A percentile compares a stretch with the other conserved stretches of the same genome.
Conservation (phyloP, 2,797 vertebrate species). For the Danio choprae region DNA sequence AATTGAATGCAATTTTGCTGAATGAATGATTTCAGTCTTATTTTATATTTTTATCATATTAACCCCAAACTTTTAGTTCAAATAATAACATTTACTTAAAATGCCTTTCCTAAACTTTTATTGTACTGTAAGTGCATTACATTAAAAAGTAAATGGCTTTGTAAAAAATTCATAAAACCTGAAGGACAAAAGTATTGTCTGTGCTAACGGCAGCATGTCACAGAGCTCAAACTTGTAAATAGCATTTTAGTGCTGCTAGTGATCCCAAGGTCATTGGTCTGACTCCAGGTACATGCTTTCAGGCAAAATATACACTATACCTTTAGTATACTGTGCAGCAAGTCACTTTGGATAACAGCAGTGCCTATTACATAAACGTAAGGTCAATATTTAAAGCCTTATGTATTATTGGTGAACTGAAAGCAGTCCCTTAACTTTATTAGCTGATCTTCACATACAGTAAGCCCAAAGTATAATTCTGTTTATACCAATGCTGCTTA, state of each 20-base stretch:
- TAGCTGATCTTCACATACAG: constrained; percentile 38
- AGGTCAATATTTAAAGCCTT: background rate
- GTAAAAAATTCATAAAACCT: background rate
- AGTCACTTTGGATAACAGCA: background rate
- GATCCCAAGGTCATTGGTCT: background rate
- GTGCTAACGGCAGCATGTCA: background rate
- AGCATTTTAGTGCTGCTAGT: background rate
- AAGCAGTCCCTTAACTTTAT: background rate
- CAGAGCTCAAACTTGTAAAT: background rate
- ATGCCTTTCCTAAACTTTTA: background rate
- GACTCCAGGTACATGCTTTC: background rate
- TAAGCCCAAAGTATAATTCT: too few species aligned
- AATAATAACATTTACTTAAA: background rate
- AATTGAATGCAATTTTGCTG: background rate
- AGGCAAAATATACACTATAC: background rate
- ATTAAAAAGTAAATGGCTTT: background rate
- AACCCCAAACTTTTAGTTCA: background rate
- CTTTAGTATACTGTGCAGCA: background rate
- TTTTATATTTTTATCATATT: too few species aligned
- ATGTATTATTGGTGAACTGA: background rate
- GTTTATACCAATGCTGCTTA: too few species aligned
- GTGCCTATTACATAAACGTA: background rate
- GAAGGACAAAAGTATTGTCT: background rate
- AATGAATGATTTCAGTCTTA: background rate
- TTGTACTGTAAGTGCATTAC: background rate